These are phyloP conservation scores for Chaetorhynchus papuensis DNA, from an alignment of 2,113 vertebrate species.

Conservation along the genomic window DNA sequence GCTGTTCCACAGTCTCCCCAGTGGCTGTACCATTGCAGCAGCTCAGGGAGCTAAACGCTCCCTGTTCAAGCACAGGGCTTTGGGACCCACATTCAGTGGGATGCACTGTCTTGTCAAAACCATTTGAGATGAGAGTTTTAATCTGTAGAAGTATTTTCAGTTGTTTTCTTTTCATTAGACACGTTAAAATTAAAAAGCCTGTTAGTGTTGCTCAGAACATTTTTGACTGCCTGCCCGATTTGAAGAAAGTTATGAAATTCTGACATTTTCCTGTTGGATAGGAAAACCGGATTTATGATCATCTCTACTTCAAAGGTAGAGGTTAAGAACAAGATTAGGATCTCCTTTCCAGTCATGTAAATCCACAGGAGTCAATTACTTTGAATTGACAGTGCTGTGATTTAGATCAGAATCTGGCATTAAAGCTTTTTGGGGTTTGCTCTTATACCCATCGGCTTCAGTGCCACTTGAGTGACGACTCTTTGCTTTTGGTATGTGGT, in stretches of 20 bases:
- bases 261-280: neutral
- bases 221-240: neutral
- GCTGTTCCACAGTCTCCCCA: neutral
- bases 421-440: neutral
- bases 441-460: neutral
- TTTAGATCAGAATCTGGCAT: slow-evolving; percentile 25
- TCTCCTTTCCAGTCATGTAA: slow-evolving; percentile 36
- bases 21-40: neutral
- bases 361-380: slow-evolving; percentile 32
- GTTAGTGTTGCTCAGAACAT: neutral
- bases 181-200: neutral
- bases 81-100: neutral
- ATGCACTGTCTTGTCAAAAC: neutral
- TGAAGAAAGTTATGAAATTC: neutral
- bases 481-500: neutral
- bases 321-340: slow-evolving; percentile 34
- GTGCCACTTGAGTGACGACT: neutral
- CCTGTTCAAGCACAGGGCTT: rapidly evolving
- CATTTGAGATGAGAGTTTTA: neutral
- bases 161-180: neutral
- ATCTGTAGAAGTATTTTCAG: neutral
- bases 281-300: neutral
- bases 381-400: slow-evolving; percentile 13
- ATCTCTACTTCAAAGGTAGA: slow-evolving; percentile 30
- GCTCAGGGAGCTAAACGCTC: rapidly evolving